Evolutionary conservation across 2,888 invertebrate genomes (phyloP), one percentile per base, ranked within the genome.

Genomic region (Pristionchus arcanus): DNA sequence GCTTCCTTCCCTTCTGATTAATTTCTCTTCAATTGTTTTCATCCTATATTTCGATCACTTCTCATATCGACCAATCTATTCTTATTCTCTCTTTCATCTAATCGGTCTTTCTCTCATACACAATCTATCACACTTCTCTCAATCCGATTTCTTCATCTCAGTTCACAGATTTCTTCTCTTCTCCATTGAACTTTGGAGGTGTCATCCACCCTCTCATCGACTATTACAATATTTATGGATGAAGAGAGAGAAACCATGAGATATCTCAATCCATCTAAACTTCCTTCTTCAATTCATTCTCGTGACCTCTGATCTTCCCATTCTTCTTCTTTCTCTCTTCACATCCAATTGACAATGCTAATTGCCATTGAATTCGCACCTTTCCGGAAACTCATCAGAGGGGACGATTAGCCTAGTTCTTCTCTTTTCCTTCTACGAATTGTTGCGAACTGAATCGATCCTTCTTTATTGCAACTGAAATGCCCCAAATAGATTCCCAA

Each of bases 191-290:
- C 31, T 74, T 74, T 74, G 42, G 34, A n/a, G 42, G 77, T 42
- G 42, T 77, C 42, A 77, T 77, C 42, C 77, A 19, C 77, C 42
- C 31, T 77, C 77, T 42, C 37, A 21, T n/a, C 77, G 34, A 3
- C 77, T 77, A 42, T 77, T 77, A 77, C 77, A 42, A 77, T 77
- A 77, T 77, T 77, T 77, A 77, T 77, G 42, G 21, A 77, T 42
- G 68, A n/a, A 68, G 63, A n/a, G 11, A n/a, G 28, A 66, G 66
- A 28, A 59, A 59, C 59, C 59, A 66, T n/a, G 66, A 28, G 66
- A 66, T n/a, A 66, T 66, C 66, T n/a, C 7, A 28, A 66, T 66
- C 74, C 9, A 15, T 28, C 68, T 28, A 68, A 68, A 68, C 28
- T 74, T 74, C 37, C 74, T 74, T 74, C 37, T 31, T 74, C 74